phyloP scores from a whole-genome alignment of 2,888 invertebrate genomes.

The Amblyjoppa proteus region DNA sequence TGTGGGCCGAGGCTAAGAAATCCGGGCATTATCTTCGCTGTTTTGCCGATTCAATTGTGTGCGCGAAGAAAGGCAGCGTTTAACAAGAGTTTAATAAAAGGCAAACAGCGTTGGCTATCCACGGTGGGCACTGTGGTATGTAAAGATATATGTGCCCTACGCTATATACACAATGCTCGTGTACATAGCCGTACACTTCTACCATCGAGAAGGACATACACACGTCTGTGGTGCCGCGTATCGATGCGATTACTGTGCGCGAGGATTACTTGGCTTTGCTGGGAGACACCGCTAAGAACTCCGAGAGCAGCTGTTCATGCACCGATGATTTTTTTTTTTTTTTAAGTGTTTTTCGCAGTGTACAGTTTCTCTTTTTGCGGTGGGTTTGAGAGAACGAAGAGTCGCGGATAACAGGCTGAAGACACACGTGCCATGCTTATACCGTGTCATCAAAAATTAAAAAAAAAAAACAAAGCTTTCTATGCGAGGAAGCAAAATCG shows the following conservation, averaged over 20 bases:
- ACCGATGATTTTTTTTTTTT: constrained; percentile 72
- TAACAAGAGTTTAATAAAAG: constrained; percentile 85
- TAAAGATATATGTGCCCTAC: constrained; percentile 25
- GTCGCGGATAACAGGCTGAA: constrained; percentile 31
- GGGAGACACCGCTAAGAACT: constrained; percentile 45
- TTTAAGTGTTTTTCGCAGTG: constrained; percentile 74
- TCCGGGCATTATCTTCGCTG: constrained; percentile 82
- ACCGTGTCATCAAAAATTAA: not conserved
- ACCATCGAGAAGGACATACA: not conserved
- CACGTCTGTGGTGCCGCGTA: not conserved
- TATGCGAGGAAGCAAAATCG: not conserved
- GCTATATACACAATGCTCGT: not conserved
- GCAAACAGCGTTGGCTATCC: constrained; percentile 79
- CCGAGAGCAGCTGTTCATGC: constrained; percentile 76
- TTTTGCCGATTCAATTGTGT: constrained; percentile 85
- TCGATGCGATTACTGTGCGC: constrained; percentile 1
- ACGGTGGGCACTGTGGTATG: constrained; percentile 45
- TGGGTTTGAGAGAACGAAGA: constrained; percentile 40
- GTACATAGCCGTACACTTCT: not conserved
- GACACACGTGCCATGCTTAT: constrained; percentile 40
- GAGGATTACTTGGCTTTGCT: constrained; percentile 73
- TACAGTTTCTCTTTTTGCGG: constrained; percentile 57
- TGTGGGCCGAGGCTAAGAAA: constrained; percentile 69
- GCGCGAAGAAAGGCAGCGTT: constrained; percentile 83
- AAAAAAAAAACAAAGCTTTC: no score